These are phyloP conservation scores for Bradynema listronoti DNA, from an alignment of 1,140 invertebrate species.

Conservation along the genomic window DNA sequence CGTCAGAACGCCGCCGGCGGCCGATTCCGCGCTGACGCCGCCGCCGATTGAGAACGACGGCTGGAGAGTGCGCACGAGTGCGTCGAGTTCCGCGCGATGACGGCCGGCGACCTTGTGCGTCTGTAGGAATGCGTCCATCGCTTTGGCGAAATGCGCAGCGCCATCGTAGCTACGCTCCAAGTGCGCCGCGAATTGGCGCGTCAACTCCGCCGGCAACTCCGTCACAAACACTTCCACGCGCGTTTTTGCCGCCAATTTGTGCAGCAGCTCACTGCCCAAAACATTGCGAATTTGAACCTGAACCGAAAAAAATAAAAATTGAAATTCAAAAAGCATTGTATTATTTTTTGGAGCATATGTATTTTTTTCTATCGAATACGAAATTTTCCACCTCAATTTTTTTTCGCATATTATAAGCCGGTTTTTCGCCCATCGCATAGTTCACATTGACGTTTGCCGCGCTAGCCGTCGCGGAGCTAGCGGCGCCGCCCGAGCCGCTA, in stretches of 20 bases:
- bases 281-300: constrained; percentile 8
- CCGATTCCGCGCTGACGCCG: no score
- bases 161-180: constrained; percentile 5
- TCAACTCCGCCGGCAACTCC: neutral
- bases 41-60: no score
- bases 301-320: neutral
- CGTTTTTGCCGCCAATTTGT: constrained; percentile 4
- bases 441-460: constrained; percentile 12
- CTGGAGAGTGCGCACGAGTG: no score
- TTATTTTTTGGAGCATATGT: neutral
- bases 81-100: no score
- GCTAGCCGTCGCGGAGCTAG: neutral
- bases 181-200: neutral
- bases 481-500: neutral
- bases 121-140: no score
- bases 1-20: no score
- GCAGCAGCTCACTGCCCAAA: constrained; percentile 12
- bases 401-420: constrained; percentile 14
- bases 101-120: no score
- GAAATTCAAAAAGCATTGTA: neutral
- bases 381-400: constrained; percentile 14
- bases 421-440: constrained; percentile 17
- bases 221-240: constrained; percentile 20
- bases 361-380: no score
- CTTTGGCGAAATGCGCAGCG: no score